phyloP scores from a whole-genome alignment of 2,797 vertebrate genomes.

The Mustela erminea region DNA sequence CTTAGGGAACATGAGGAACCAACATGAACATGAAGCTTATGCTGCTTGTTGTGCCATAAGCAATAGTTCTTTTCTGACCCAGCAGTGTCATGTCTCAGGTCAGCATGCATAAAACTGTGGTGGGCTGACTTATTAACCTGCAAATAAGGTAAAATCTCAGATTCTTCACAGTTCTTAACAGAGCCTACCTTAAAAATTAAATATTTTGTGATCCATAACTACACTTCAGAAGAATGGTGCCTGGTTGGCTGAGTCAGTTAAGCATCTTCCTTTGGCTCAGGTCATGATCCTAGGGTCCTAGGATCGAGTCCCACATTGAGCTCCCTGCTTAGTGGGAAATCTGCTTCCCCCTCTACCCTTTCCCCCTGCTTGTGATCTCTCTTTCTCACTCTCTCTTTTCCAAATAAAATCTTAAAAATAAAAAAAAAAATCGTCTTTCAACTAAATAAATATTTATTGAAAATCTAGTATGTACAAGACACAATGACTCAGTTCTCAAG shows the following conservation, averaged over 20 bases:
- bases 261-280: too few relatives aligned
- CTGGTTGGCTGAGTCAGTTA: too few relatives aligned
- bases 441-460: background rate
- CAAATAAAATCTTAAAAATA: too few relatives aligned
- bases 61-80: background rate
- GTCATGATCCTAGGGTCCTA: too few relatives aligned
- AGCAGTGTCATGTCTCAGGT: background rate
- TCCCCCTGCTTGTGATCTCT: too few relatives aligned
- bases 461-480: background rate
- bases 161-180: background rate
- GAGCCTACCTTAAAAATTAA: slow-evolving; percentile 13
- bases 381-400: too few relatives aligned
- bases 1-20: background rate
- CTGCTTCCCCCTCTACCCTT: too few relatives aligned
- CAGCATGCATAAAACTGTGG: background rate
- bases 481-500: background rate
- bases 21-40: background rate
- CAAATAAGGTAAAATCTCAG: background rate
- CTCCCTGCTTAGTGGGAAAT: too few relatives aligned
- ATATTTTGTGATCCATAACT: background rate
- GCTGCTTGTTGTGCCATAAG: background rate
- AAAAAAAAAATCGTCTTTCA: background rate
- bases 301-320: too few relatives aligned
- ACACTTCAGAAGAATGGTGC: background rate
- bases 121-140: background rate